phyloP scores from a whole-genome alignment of 35 echinoderm and acorn worm species.

The Apostichopus japonicus region DNA sequence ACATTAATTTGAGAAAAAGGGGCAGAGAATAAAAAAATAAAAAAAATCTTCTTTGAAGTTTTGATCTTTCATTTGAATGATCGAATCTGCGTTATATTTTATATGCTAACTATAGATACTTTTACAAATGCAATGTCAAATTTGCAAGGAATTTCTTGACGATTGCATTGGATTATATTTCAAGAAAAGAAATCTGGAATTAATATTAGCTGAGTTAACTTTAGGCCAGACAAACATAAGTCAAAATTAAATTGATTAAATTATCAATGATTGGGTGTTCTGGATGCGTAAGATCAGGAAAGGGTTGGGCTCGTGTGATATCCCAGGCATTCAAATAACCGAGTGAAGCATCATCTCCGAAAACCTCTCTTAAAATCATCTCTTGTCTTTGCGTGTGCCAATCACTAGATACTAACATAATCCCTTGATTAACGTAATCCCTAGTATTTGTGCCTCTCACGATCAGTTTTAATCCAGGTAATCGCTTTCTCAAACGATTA shows the following conservation, averaged over 20 bases:
- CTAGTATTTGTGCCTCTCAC: conserved; percentile 29
- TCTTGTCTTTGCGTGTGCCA: conserved; percentile 24
- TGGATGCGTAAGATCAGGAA: conserved; percentile 10
- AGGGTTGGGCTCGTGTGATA: conserved; percentile 12
- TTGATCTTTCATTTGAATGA: too few relatives aligned
- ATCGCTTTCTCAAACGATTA: not conserved
- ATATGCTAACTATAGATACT: too few relatives aligned
- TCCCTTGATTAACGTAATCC: not conserved
- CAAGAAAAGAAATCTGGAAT: too few relatives aligned
- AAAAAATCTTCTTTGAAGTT: too few relatives aligned
- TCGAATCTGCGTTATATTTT: too few relatives aligned
- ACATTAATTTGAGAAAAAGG: too few relatives aligned
- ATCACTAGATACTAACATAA: conserved; percentile 22
- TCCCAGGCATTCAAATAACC: conserved; percentile 19
- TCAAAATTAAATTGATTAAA: not conserved
- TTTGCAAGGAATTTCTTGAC: too few relatives aligned
- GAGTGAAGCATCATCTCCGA: not conserved
- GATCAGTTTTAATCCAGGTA: not conserved
- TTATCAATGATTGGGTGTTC: not conserved
- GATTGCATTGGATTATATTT: too few relatives aligned
- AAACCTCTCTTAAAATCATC: not conserved
- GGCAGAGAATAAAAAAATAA: too few relatives aligned
- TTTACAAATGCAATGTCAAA: too few relatives aligned
- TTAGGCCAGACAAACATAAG: not conserved
- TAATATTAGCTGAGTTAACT: not conserved